These are phyloP conservation scores for Andrena minutula DNA, from an alignment of 2,888 invertebrate species.

Conservation along the genomic window DNA sequence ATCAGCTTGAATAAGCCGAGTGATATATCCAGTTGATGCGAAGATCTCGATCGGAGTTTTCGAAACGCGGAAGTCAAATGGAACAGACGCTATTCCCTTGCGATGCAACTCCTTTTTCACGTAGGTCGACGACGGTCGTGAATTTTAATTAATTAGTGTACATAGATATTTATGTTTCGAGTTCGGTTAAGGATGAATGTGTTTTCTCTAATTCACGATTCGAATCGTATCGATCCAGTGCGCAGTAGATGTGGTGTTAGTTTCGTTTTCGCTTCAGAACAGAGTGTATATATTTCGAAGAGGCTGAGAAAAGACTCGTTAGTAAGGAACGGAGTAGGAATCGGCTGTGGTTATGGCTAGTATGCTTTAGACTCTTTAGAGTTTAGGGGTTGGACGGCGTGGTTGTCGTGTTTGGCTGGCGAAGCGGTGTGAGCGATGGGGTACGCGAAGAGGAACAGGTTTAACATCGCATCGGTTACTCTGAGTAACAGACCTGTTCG, in stretches of 20 bases:
- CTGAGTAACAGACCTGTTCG: constrained; percentile 60
- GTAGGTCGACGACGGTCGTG: too few species aligned
- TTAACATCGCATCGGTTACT: constrained; percentile 64
- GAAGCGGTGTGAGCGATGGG: constrained; percentile 1
- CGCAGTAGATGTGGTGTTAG: background rate
- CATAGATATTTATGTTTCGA: too few species aligned
- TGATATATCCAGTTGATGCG: too few species aligned
- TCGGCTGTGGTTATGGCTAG: constrained; percentile 11
- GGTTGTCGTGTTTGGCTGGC: background rate
- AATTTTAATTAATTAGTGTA: too few species aligned
- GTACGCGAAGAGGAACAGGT: constrained; percentile 56
- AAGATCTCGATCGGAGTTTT: too few species aligned
- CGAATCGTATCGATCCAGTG: too few species aligned
- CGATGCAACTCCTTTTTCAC: too few species aligned
- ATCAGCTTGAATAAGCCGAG: too few species aligned
- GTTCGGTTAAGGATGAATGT: too few species aligned
- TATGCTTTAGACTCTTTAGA: constrained; percentile 43
- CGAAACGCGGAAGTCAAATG: too few species aligned
- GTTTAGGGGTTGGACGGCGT: constrained; percentile 6
- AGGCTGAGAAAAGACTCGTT: constrained; percentile 17
- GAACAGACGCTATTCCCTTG: too few species aligned
- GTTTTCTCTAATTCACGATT: too few species aligned
- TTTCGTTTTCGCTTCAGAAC: background rate
- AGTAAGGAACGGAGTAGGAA: constrained; percentile 3
- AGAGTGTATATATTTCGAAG: background rate